Evolutionary conservation across 1,140 invertebrate species (phyloP).

Genomic region (Pectinophora gossypiella): DNA sequence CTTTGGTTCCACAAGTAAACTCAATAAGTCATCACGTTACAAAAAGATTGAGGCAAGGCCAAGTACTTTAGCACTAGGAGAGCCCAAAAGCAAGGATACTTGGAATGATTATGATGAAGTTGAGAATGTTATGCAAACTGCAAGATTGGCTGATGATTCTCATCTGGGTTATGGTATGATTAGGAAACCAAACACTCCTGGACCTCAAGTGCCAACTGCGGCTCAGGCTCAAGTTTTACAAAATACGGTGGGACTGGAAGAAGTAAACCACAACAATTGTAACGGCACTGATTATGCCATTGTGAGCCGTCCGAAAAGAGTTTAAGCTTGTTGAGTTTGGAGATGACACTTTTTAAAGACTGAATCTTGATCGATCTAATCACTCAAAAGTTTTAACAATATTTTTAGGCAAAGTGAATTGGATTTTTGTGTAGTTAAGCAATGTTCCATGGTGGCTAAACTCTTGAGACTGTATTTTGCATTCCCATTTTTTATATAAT

Average conservation of each 20-base stretch:
- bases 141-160: constrained; percentile 84
- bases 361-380: constrained; percentile 39
- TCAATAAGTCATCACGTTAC: constrained; percentile 81
- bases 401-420: background rate
- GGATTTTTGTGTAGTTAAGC: background rate
- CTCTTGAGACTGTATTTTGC: constrained; percentile 26
- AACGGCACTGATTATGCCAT: constrained; percentile 88
- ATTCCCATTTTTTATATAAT: constrained; percentile 24
- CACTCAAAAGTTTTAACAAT: constrained; percentile 7
- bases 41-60: constrained; percentile 78
- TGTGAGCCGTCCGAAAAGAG: constrained; percentile 87
- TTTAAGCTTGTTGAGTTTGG: constrained; percentile 63
- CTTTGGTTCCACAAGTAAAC: constrained; percentile 83
- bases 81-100: constrained; percentile 64
- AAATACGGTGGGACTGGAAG: constrained; percentile 61
- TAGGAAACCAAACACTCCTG: constrained; percentile 77
- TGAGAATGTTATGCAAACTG: constrained; percentile 77
- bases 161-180: constrained; percentile 87
- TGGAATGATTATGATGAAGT: constrained; percentile 84
- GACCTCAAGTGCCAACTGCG: constrained; percentile 64
- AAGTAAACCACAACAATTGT: constrained; percentile 80
- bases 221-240: constrained; percentile 58
- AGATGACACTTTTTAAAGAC: constrained; percentile 36
- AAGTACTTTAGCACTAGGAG: constrained; percentile 50
- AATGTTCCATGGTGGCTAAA: no score